These are phyloP conservation scores for Cryptosula pallasiana DNA, from an alignment of 2,888 invertebrate species.

Conservation along the genomic window DNA sequence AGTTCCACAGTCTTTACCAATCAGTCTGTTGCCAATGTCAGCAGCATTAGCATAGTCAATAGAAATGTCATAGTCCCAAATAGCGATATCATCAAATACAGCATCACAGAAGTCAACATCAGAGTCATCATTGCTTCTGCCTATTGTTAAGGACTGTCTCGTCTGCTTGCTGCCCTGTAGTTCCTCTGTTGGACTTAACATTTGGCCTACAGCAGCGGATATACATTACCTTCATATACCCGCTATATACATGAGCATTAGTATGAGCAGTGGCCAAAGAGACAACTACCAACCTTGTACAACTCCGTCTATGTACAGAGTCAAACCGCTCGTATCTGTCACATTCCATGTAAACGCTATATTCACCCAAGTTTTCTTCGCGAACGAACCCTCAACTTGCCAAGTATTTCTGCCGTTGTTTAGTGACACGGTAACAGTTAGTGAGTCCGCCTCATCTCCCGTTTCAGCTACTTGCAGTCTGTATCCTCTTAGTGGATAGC, in stretches of 20 bases:
- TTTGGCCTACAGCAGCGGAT: too few species aligned
- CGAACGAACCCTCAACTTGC: neutral
- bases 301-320: constrained; percentile 11
- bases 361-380: neutral
- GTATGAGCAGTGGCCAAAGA: too few species aligned
- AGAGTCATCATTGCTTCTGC: neutral
- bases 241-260: too few species aligned
- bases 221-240: too few species aligned
- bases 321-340: neutral
- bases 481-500: neutral
- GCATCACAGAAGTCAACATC: neutral
- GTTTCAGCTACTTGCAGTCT: neutral
- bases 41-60: neutral
- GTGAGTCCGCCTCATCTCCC: neutral
- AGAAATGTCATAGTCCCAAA: constrained; percentile 13
- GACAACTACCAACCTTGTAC: neutral
- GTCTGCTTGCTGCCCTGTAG: neutral
- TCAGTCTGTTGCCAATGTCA: neutral
- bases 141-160: neutral
- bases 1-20: neutral
- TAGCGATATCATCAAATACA: constrained; percentile 10
- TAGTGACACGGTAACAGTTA: neutral
- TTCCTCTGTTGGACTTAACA: too few species aligned
- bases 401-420: neutral
- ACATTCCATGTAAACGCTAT: constrained; percentile 19